phyloP scores from a whole-genome alignment of 2,888 invertebrate species.

The Epistrophe grossulariae region DNA sequence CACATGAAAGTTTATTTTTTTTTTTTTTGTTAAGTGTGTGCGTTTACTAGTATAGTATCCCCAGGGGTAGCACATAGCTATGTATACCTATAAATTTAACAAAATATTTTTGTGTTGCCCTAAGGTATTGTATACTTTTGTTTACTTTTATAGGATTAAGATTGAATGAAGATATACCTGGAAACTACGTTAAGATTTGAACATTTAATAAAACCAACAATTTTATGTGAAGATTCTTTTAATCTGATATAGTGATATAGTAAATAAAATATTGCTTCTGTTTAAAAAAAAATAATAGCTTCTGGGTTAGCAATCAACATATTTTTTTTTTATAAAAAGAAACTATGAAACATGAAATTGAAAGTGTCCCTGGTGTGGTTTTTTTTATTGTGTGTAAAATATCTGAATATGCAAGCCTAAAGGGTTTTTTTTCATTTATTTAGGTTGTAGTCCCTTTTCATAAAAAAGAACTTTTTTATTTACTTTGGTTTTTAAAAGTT shows the following conservation, averaged over 20 bases:
- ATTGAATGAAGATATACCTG: slow-evolving; percentile 4
- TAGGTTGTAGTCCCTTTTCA: neutral
- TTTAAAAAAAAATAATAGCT: neutral
- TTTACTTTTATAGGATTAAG: neutral
- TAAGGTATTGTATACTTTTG: neutral
- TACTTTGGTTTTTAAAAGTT: too few species aligned
- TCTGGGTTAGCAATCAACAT: neutral
- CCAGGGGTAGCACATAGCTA: neutral
- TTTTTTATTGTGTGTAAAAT: slow-evolving; percentile 20
- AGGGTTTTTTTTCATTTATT: slow-evolving; percentile 5
- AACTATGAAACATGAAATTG: too few species aligned
- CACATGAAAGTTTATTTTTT: neutral
- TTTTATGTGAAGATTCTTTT: neutral
- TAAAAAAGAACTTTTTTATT: too few species aligned
- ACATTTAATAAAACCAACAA: neutral
- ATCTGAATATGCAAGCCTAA: slow-evolving; percentile 8
- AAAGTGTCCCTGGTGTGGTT: neutral
- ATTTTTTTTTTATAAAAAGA: neutral
- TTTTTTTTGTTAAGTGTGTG: too few species aligned
- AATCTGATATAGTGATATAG: neutral
- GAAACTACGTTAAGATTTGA: neutral
- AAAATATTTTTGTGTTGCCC: neutral
- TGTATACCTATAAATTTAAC: too few species aligned
- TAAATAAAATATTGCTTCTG: neutral
- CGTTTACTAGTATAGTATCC: neutral